Conservation (phyloP, 2,797 vertebrate species). For the Lerista edwardsae region DNA sequence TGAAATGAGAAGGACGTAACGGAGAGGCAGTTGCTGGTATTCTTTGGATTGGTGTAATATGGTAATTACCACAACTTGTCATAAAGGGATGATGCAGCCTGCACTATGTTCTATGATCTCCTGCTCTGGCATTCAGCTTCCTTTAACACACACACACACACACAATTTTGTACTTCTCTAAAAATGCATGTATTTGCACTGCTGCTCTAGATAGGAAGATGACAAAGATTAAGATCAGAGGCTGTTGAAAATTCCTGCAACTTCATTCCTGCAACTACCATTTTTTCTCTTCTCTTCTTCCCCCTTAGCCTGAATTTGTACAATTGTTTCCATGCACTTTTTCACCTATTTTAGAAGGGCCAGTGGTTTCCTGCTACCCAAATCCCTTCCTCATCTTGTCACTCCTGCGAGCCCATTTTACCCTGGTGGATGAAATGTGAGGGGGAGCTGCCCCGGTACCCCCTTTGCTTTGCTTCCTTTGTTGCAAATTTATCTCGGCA, state of each 20-base stretch:
- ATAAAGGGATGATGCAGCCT: neutral
- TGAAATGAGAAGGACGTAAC: accelerated
- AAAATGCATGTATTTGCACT: neutral
- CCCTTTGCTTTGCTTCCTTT: too few species aligned
- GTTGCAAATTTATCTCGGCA: too few species aligned
- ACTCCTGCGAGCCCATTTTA: too few species aligned
- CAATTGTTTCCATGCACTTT: too few species aligned
- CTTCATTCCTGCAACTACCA: neutral
- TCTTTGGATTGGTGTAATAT: neutral
- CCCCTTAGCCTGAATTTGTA: neutral
- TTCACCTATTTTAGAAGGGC: neutral
- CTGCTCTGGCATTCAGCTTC: neutral
- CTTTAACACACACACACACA: neutral
- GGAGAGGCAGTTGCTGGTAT: neutral
- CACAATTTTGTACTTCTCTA: neutral
- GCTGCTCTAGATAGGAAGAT: neutral
- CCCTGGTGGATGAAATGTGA: too few species aligned
- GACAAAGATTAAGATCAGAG: too few species aligned
- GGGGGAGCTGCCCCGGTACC: too few species aligned
- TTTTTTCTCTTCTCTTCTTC: neutral
- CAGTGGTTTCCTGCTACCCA: too few species aligned
- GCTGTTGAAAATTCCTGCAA: too few species aligned
- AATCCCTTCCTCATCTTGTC: too few species aligned
- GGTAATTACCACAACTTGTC: neutral
- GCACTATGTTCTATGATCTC: neutral